A percentile compares a stretch with the other conserved stretches of the same genome.
phyloP scores from a whole-genome alignment of 2,113 vertebrate species.

The Tauraco erythrolophus region DNA sequence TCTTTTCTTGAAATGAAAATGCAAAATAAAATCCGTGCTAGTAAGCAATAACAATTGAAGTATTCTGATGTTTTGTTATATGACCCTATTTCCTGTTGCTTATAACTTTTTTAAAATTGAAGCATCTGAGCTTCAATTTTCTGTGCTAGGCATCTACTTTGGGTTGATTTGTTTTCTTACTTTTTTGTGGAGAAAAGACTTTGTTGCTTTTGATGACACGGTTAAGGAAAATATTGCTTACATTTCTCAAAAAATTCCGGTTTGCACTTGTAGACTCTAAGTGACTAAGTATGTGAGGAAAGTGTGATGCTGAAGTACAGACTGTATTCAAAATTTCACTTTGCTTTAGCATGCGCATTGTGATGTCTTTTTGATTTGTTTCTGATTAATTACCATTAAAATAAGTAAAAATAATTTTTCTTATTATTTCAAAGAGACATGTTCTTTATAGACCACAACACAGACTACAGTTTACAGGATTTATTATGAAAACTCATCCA shows the following conservation, averaged over 20 bases:
- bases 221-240: neutral
- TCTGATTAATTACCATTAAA: neutral
- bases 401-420: neutral
- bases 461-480: neutral
- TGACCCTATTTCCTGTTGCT: neutral
- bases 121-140: neutral
- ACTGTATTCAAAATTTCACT: neutral
- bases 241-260: neutral
- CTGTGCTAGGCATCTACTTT: neutral
- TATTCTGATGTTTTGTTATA: neutral
- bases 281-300: neutral
- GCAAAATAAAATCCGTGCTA: neutral
- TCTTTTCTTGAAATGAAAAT: neutral
- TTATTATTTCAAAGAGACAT: neutral
- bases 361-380: neutral
- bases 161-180: neutral
- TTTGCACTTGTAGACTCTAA: neutral
- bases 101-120: neutral
- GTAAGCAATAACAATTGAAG: neutral
- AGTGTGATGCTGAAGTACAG: neutral
- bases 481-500: neutral
- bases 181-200: neutral
- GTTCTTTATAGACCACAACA: neutral
- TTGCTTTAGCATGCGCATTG: neutral
- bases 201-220: neutral